Evolutionary conservation across 2,888 invertebrate genomes (phyloP), one percentile per base, ranked within the genome.

Genomic region (Myathropa florea): DNA sequence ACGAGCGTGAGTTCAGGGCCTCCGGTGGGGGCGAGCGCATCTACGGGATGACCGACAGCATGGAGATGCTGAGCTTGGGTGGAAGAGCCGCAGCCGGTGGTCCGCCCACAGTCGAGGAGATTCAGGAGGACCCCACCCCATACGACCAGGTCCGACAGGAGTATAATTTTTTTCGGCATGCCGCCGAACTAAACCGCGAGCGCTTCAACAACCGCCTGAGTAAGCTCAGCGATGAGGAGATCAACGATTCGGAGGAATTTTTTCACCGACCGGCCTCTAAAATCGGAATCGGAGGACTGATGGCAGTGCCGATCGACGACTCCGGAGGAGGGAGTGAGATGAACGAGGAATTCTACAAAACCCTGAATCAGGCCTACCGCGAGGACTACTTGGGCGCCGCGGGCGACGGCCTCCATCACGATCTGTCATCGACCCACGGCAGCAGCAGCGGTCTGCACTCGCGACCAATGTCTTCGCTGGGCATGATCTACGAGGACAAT

Each of bases 401-500:
- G 63, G 89, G 91, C 21, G 88, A 88, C 3, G 89, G 89, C 14
- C 77, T 90, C 46, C 91, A 91, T 24, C 88, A 89, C 7, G 89
- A 90, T 21, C 18, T 73, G 3, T 9, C 23, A 12, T 68, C 72
- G 0, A 63, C 10, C 14, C 88, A 89, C 72, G 85, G 89, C 0
- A 64, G 21, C 12, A 85, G 89, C 70, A 84, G 89, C 33, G 88
- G 89, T 2, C 71, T 89, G 21, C 93, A 94, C 21, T 94, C 95
- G 21, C 94, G 95, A 87, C 95, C 95, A 76, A 93, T 95, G 85
- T 96, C 96, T 67, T 96, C 97, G 89, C 93, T 97, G 88, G 96
- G 96, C 86, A 96, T 97, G 96, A 97, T 97, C 89, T 97, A 97
- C 95, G 97, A 97, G 92, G 96, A 96, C 89, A 95, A 96, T 12